phyloP scores from a whole-genome alignment of 2,888 invertebrate genomes.

The Heteropelma amictum region DNA sequence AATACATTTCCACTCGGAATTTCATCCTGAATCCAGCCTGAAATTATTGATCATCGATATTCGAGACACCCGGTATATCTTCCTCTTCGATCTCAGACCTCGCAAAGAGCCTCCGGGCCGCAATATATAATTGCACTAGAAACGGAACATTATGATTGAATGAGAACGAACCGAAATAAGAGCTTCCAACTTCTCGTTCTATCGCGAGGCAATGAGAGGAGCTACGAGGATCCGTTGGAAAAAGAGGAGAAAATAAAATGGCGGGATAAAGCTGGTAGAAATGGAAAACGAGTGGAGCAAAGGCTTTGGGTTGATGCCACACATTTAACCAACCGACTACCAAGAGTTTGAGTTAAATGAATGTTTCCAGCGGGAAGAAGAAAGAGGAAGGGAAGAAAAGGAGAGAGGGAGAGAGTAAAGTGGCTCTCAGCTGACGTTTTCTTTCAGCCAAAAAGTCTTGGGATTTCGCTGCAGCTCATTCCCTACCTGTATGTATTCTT shows the following conservation, averaged over 20 bases:
- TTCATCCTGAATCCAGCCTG: too few relatives aligned
- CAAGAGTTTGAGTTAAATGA: conserved; percentile 46
- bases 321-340: conserved; percentile 19
- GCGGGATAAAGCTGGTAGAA: conserved; percentile 13
- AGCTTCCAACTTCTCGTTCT: not conserved
- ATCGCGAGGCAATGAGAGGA: conserved; percentile 9
- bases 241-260: conserved; percentile 17
- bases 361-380: conserved; percentile 16
- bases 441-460: conserved; percentile 46
- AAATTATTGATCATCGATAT: too few relatives aligned
- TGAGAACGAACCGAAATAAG: conserved; percentile 1
- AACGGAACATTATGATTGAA: conserved; percentile 32
- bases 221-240: not conserved
- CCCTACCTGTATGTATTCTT: conserved; percentile 5
- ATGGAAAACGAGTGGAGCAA: conserved; percentile 24
- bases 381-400: not conserved
- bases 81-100: not conserved
- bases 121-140: too few relatives aligned
- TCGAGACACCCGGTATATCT: too few relatives aligned
- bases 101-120: not conserved
- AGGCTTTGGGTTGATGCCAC: conserved; percentile 21
- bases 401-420: conserved; percentile 49
- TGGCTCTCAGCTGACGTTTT: conserved; percentile 47
- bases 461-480: conserved; percentile 1
- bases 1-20: too few relatives aligned